Base-by-base conservation (phyloP, 1,140 invertebrate species). In the Oreohelix idahoensis region DNA sequence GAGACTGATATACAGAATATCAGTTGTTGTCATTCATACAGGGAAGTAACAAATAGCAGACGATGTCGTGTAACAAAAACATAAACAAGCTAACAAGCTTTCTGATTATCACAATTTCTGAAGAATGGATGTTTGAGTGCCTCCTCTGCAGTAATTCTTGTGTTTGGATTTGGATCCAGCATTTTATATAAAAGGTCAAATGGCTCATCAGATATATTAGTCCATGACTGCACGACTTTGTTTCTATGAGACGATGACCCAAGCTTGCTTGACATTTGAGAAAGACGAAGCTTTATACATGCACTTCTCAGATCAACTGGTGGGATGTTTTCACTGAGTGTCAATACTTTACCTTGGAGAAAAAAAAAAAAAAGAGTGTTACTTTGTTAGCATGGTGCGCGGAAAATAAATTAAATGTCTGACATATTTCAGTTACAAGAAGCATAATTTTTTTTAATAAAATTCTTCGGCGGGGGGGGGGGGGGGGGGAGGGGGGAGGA, bases 301-400 rank as follows among this genome's bases (percentile, higher is more conserved):
- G 90, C 79, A 13, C 63, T 84, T 66, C 87, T 84, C 29, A 95
- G 83, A 87, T 95, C 93, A 0, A 95, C 71, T 4, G 94, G 91
- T 79, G 91, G 90, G 10, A 91, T 93, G 0, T 91, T 89, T 81
- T 94, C 93, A 86, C 93, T 94, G 51, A 94, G 94, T 4, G 94
- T 93, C 20, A 95, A 87, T 87, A 94, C 90, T 84, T 95, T 94
- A 39, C 92, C 93, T 94, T 86, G 32, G 88, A 88, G 66, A 78
- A 15, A 45, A 8, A 45, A 45, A 80, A 51, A 83, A n/a, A n/a
- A n/a, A n/a, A n/a, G n/a, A n/a, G n/a, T n/a, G n/a, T n/a, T n/a
- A n/a, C n/a, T n/a, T n/a, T n/a, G n/a, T n/a, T n/a, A n/a, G n/a
- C n/a, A n/a, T n/a, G n/a, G n/a, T n/a, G n/a, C n/a, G n/a, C n/a